Percentiles rank a stretch among this genome's conserved stretches.
These are phyloP conservation scores for Apostichopus californicus DNA, from an alignment of 35 echinoderm and acorn worm species.

Conservation along the genomic window DNA sequence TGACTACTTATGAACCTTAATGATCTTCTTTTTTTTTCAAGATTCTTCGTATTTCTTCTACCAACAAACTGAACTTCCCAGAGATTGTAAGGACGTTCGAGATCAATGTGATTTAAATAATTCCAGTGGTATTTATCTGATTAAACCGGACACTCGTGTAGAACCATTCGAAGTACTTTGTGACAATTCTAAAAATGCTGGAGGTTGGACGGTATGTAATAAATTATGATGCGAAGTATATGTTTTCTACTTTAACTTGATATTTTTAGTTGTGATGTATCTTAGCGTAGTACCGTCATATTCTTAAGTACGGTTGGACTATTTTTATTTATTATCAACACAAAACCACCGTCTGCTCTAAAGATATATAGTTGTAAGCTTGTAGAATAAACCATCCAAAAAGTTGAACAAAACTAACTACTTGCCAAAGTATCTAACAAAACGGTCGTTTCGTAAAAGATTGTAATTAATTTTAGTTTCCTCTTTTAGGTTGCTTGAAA, in stretches of 20 bases:
- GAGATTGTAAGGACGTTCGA: background rate
- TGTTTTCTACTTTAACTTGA: background rate
- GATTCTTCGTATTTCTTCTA: constrained; percentile 7
- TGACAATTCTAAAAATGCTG: background rate
- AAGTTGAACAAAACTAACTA: too few relatives aligned
- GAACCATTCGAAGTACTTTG: constrained; percentile 13
- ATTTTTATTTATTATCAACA: background rate
- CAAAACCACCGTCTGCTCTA: background rate
- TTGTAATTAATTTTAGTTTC: too few relatives aligned
- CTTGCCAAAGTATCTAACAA: too few relatives aligned
- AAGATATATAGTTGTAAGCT: too few relatives aligned
- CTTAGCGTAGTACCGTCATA: background rate
- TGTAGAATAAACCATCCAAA: too few relatives aligned
- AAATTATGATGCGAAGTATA: background rate
- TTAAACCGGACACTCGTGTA: background rate
- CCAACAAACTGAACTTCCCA: background rate
- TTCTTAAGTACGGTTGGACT: background rate
- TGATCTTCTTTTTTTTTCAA: background rate
- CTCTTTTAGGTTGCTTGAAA: too few relatives aligned
- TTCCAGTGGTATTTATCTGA: background rate
- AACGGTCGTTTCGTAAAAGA: too few relatives aligned
- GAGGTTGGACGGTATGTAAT: constrained; percentile 6
- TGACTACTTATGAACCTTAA: too few relatives aligned
- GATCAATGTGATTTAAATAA: constrained; percentile 3
- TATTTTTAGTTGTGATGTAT: background rate